These are phyloP conservation scores for Acipenser transmontanus DNA, from an alignment of 2,797 vertebrate species.

Conservation along the genomic window DNA sequence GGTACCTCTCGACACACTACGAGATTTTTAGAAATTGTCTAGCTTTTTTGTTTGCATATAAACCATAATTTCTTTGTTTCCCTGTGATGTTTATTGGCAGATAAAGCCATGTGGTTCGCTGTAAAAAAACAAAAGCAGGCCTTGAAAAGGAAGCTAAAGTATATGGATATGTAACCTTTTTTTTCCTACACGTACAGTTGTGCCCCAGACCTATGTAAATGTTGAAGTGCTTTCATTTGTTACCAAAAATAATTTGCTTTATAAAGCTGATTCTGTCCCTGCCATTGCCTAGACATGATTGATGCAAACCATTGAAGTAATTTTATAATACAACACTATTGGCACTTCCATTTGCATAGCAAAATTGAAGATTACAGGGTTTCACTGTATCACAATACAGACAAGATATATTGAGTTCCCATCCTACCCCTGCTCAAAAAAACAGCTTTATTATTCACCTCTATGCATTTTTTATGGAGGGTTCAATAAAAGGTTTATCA, in stretches of 20 bases:
- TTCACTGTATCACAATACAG: no score
- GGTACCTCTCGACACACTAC: no score
- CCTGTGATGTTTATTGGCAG: no score
- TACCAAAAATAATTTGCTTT: constrained; percentile 31
- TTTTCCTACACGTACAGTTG: background rate
- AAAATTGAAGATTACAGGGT: constrained; percentile 44
- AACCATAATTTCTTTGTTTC: no score
- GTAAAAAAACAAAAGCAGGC: background rate
- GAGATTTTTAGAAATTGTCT: no score
- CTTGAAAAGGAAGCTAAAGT: background rate
- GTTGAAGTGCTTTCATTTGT: constrained; percentile 26
- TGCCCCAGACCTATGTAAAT: constrained; percentile 3
- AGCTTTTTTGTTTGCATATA: no score
- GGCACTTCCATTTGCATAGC: constrained; percentile 57
- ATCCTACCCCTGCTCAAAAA: no score
- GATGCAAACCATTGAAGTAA: constrained; percentile 42
- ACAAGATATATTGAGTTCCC: no score
- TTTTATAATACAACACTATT: constrained; percentile 55
- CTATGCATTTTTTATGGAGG: no score
- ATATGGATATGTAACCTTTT: constrained; percentile 3
- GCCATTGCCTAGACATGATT: constrained; percentile 44
- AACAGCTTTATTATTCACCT: no score
- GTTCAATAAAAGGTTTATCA: no score
- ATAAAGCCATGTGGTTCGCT: no score
- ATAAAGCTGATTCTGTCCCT: constrained; percentile 36